Base-by-base conservation (phyloP, 2,113 vertebrate genomes). In the Apaloderma vittatum region DNA sequence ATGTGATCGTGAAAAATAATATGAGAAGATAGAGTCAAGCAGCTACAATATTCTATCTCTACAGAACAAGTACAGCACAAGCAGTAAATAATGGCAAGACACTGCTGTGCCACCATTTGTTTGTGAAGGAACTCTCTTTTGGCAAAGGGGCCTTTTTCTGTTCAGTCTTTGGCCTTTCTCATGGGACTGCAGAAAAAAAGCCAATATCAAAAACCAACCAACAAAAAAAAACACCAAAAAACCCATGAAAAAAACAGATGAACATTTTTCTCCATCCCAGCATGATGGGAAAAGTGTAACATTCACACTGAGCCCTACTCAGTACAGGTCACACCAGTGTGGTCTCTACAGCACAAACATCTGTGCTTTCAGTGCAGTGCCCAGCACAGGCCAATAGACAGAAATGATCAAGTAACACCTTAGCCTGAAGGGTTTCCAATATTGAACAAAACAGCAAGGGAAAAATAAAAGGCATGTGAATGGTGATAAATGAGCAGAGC, bases 401-500 rank as follows among this genome's bases (percentile, higher is more conserved):
- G 45, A 77, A 96, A 81, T 9, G 9, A 58, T 16, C 82, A 48
- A 67, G 14, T 40, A 62, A 58, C 6, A 7, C 19, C 58, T 68
- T 30, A 37, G 13, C 11, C 37, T 92, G 34, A 75, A 90, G n/a
- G 2, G 21, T 72, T 91, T 68, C 77, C 45, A 37, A 32, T 40
- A 67, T 24, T 71, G 32, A 85, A 43, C 87, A 63, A 48, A 80
- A 70, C 12, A 51, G 67, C 62, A 73, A 66, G 34, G 7, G 21
- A 21, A 45, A 22, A 14, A 63, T 23, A 51, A 37, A 10, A 18
- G 22, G 4, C 46, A 37, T 27, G 19, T 9, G 62, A 91, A 91
- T 67, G 32, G 87, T 87, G 86, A 91, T 89, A 94, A 96, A 91
- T 0, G 26, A 93, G 73, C 54, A 52, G 63, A 88, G 80, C 80